Base-by-base conservation (phyloP, 2,113 vertebrate genomes). In the Clarias gariepinus region DNA sequence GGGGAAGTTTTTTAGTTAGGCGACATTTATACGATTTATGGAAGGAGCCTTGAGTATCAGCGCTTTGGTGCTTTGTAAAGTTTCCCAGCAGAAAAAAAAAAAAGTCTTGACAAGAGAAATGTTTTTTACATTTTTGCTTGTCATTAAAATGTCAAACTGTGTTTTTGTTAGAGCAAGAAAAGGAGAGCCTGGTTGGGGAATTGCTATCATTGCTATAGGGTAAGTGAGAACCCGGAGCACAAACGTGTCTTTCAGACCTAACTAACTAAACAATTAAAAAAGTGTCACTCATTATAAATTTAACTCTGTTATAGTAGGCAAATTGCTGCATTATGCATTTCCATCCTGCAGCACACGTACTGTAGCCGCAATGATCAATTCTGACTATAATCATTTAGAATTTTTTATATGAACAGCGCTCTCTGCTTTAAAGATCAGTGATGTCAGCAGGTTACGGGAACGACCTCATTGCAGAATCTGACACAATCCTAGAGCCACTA, bases 381-480 rank as follows among this genome's bases (percentile, higher is more conserved):
- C 57, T 1, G 89, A 74, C 88, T 85, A 53, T 80, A 85, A 91
- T 93, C 88, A 87, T 92, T 91, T 91, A 73, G 90, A 84, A 89
- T 82, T 81, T 91, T 74, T 47, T 82, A 89, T 89, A 91, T 89
- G 81, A 87, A 63, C 36, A 7, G 84, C 74, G 82, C 86, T 88
- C 85, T 89, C 87, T 85, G 86, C 83, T 87, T 88, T 88, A 89
- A 92, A 87, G 88, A 93, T 90, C 90, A 91, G 90, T 89, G 89
- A 55, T 61, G 33, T 69, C 47, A 74, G 73, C 33, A 86, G 60
- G 28, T 76, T 74, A 76, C 60, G 66, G 71, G 68, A 87, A 60
- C 81, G 63, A 36, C 90, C 90, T 90, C 89, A 81, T 93, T 93
- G 85, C 77, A 57, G 52, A 92, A 91, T 94, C 94, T 95, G 95